phyloP scores from a whole-genome alignment of 1,140 invertebrate species.

The Panagrolaimus sp. region DNA sequence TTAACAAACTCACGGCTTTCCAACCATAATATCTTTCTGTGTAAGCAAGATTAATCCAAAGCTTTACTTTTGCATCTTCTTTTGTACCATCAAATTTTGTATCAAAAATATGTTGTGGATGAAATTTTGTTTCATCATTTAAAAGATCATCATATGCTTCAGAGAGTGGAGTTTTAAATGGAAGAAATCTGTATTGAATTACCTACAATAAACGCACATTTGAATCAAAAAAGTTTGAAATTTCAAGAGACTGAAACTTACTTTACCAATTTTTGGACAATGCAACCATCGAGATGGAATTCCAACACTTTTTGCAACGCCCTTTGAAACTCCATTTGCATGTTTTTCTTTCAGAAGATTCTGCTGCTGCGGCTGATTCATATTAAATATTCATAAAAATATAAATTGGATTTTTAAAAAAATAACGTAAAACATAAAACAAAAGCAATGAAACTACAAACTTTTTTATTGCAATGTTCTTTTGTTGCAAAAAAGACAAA shows the following conservation, averaged over 20 bases:
- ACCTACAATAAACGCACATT: too few relatives aligned
- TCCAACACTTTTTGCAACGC: conserved; percentile 29
- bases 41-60: conserved; percentile 94
- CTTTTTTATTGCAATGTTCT: too few relatives aligned
- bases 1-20: conserved; percentile 76
- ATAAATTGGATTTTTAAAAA: too few relatives aligned
- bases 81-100: conserved; percentile 14
- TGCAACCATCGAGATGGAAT: conserved; percentile 52
- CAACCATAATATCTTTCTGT: conserved; percentile 83
- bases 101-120: conserved; percentile 43
- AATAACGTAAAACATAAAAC: too few relatives aligned
- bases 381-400: too few relatives aligned
- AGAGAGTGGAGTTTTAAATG: conserved; percentile 57
- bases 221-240: too few relatives aligned
- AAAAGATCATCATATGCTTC: conserved; percentile 47
- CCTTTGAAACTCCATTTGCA: background rate
- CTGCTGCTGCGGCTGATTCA: too few relatives aligned
- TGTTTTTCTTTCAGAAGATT: too few relatives aligned
- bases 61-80: conserved; percentile 21
- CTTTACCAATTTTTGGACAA: conserved; percentile 56
- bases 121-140: conserved; percentile 38
- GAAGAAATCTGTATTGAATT: conserved; percentile 46
- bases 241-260: too few relatives aligned
- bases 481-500: too few relatives aligned
- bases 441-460: too few relatives aligned